A percentile compares a stretch with the other conserved stretches of the same genome.
phyloP scores from a whole-genome alignment of 2,113 vertebrate genomes.

The Baryphthengus martii region DNA sequence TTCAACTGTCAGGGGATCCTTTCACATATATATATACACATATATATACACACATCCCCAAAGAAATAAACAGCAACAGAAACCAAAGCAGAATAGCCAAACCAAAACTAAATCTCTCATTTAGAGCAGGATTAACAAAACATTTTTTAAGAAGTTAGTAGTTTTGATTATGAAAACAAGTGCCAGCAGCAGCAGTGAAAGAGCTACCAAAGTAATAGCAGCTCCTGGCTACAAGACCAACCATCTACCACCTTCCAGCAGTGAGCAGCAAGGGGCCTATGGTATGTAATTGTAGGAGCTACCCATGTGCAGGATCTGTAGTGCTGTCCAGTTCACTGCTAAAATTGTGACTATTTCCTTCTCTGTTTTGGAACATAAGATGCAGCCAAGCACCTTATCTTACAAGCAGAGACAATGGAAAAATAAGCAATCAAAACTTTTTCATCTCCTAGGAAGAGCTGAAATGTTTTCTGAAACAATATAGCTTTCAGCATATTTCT shows the following conservation, averaged over 20 bases:
- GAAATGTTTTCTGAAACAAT: neutral
- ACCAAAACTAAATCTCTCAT: neutral
- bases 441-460: neutral
- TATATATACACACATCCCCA: accelerated
- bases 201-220: neutral
- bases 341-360: neutral
- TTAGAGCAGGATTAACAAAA: neutral
- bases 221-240: neutral
- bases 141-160: neutral
- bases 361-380: neutral
- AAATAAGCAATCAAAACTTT: neutral
- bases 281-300: neutral
- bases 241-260: neutral
- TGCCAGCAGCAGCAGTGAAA: neutral
- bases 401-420: neutral
- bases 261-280: neutral
- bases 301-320: neutral
- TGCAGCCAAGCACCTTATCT: neutral
- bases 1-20: neutral
- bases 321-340: neutral
- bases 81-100: neutral
- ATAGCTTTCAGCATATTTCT: neutral
- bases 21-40: neutral
- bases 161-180: neutral
- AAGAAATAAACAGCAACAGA: neutral